phyloP scores from a whole-genome alignment of 2,113 vertebrate genomes.

The Trinectes maculatus region DNA sequence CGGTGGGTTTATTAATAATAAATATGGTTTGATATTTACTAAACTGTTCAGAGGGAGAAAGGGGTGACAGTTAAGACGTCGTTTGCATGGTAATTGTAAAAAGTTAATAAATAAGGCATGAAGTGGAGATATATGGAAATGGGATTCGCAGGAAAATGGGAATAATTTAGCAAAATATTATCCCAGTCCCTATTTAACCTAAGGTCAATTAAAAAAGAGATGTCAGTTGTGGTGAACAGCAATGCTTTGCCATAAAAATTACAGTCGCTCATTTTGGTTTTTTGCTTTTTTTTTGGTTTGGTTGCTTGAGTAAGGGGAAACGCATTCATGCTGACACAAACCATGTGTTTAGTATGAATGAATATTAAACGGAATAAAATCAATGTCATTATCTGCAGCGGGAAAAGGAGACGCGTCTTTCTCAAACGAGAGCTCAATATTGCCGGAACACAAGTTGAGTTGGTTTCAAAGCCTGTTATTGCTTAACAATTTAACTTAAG shows the following conservation, averaged over 20 bases:
- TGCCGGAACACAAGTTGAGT: conserved; percentile 39
- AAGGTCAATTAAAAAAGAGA: conserved; percentile 81
- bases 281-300: conserved; percentile 53
- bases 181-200: conserved; percentile 78
- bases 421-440: conserved; percentile 26
- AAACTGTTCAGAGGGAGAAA: conserved; percentile 81
- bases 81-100: conserved; percentile 82
- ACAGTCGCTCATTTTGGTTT: too few species aligned
- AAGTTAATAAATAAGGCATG: conserved; percentile 83
- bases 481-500: conserved; percentile 22
- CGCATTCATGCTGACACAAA: conserved; percentile 62
- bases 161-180: conserved; percentile 86
- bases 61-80: conserved; percentile 79
- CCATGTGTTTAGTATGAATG: conserved; percentile 60
- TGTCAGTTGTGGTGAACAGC: conserved; percentile 57
- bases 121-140: conserved; percentile 81
- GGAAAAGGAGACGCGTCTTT: conserved; percentile 36
- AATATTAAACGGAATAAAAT: conserved; percentile 73
- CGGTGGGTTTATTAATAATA: conserved; percentile 83
- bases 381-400: conserved; percentile 55
- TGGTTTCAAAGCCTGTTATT: conserved; percentile 40
- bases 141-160: conserved; percentile 75
- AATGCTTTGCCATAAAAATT: conserved; percentile 52
- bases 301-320: conserved; percentile 59
- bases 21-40: conserved; percentile 86